These are phyloP conservation scores for Sebastes taczanowskii DNA, from an alignment of 2,797 vertebrate species.

Conservation along the genomic window DNA sequence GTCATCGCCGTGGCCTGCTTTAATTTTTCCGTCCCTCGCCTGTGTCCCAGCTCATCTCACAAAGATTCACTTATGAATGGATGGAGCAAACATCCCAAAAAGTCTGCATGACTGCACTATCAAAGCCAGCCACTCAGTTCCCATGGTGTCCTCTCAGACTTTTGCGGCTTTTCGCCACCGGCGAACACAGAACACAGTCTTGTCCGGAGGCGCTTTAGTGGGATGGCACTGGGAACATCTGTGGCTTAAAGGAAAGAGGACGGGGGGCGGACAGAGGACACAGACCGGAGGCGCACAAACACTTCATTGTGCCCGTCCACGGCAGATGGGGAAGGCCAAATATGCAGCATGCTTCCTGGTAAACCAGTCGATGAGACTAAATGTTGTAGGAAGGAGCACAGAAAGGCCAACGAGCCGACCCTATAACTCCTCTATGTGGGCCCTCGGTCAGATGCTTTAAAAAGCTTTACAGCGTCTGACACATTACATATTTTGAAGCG, in stretches of 20 bases:
- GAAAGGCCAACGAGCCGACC: conserved; percentile 20
- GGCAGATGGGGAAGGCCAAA: conserved; percentile 87
- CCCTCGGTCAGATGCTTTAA: background rate
- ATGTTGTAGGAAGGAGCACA: conserved; percentile 58
- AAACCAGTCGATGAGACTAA: conserved; percentile 83
- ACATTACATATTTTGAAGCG: background rate
- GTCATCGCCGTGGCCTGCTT: conserved; percentile 32
- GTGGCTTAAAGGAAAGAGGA: conserved; percentile 78
- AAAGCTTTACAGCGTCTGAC: background rate
- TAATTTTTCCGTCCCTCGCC: conserved; percentile 20
- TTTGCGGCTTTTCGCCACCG: conserved; percentile 38
- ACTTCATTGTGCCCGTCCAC: conserved; percentile 87
- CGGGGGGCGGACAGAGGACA: conserved; percentile 71
- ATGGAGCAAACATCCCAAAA: conserved; percentile 50
- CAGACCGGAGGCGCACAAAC: conserved; percentile 82
- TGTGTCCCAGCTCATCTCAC: conserved; percentile 6
- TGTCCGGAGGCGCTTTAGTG: conserved; percentile 67
- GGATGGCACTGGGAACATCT: conserved; percentile 85
- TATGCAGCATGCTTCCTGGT: conserved; percentile 85
- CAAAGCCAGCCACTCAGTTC: conserved; percentile 54
- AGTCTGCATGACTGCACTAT: conserved; percentile 49
- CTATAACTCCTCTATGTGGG: background rate
- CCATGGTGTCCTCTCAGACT: conserved; percentile 56
- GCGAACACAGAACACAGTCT: conserved; percentile 64
- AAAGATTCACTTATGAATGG: conserved; percentile 58